A percentile compares a stretch with the other conserved stretches of the same genome.
Evolutionary conservation across 37 sponge, comb jelly and placozoan species (phyloP).

Genomic region (Eunapius fragilis): DNA sequence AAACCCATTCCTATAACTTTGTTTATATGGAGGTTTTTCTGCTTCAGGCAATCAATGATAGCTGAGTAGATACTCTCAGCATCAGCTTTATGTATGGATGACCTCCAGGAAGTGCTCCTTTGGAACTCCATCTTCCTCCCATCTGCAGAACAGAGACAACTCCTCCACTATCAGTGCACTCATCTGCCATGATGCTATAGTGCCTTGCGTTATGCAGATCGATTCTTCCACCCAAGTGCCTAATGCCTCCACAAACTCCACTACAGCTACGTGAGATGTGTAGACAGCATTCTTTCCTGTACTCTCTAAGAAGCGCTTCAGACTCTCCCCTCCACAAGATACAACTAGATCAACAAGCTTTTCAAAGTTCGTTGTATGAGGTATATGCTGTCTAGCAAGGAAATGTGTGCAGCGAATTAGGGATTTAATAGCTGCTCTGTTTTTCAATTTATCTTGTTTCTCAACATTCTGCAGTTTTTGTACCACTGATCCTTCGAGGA

Average conservation of each 20-base stretch:
- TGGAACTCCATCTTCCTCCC: conserved; percentile 77
- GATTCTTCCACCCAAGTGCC: conserved; percentile 63
- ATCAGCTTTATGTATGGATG: conserved; percentile 60
- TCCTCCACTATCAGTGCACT: conserved; percentile 79
- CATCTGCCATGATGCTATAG: conserved; percentile 73
- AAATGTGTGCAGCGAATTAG: conserved; percentile 65
- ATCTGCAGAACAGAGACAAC: conserved; percentile 66
- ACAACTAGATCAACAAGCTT: conserved; percentile 71
- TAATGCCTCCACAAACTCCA: conserved; percentile 58
- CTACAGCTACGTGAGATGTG: conserved; percentile 65
- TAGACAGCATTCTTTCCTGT: conserved; percentile 66
- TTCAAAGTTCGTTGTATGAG: conserved; percentile 68
- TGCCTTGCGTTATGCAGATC: conserved; percentile 44
- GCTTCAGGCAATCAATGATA: conserved; percentile 60
- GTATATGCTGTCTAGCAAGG: conserved; percentile 59
- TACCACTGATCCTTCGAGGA: conserved; percentile 44
- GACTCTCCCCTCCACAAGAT: conserved; percentile 59
- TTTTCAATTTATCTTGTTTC: conserved; percentile 35
- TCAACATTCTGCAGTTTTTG: conserved; percentile 58
- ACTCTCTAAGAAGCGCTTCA: conserved; percentile 54
- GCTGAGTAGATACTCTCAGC: conserved; percentile 33
- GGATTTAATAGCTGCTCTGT: conserved; percentile 68
- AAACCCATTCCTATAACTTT: conserved; percentile 64
- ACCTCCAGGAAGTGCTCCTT: conserved; percentile 75
- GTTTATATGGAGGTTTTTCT: conserved; percentile 43